Evolutionary conservation across 2,113 vertebrate species (phyloP), one percentile per base, ranked within the genome.

Genomic region (Scomber japonicus): DNA sequence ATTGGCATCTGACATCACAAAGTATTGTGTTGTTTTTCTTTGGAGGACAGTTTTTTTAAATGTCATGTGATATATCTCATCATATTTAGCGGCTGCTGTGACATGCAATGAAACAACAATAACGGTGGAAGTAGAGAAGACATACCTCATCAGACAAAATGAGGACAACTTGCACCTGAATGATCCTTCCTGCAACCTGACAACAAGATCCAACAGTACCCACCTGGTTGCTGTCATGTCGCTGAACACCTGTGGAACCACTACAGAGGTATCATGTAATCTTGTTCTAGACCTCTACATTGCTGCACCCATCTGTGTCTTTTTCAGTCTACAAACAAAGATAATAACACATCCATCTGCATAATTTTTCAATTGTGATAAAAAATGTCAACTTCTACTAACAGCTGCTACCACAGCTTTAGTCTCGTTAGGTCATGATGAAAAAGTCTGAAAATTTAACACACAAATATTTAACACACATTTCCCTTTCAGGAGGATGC

Each of bases 21-120:
- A 5, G 6, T 35, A 5, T 35, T 5, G 35, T 35, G 8, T 35
- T 35, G 35, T 8, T 35, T 35, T 35, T 35, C 6, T 35, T 35
- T 5, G 35, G 35, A 35, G 35, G 35, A 35, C 35, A 35, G 6
- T 35, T 8, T 35, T 8, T 8, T 8, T 8, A 35, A 35, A 35
- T 8, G 6, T 35, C 35, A 35, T 53, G 31, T n/a, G 8, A 8
- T 15, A 1, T 61, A 19, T 54, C 17, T 60, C 13, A 4, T 24
- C 15, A 12, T 24, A 4, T 64, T 21, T 8, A 85, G 83, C 78
- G 3, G 31, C 79, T 12, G 15, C 4, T 5, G 75, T 92, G 50
- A 74, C 59, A 11, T 92, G 91, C 71, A 80, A 61, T 63, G 81
- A 90, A 45, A 89, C 75, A 27, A 88, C 75, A 6, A 91, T 92